Conservation (phyloP, 1,140 invertebrate genomes). For the Drosophila ercepeae region DNA sequence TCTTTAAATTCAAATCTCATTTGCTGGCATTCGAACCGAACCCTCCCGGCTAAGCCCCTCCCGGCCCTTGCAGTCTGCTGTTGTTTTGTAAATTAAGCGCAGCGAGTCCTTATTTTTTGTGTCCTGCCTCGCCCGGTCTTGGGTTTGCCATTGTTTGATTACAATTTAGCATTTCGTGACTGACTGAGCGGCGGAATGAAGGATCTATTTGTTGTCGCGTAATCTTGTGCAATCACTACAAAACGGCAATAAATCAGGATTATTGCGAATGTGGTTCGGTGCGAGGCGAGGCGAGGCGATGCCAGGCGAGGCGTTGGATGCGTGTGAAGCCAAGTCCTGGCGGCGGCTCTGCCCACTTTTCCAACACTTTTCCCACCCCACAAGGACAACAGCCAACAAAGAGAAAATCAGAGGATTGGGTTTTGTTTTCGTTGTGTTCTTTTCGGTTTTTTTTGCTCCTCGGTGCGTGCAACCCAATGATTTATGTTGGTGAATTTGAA, state of each 20-base stretch:
- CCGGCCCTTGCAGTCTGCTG: background rate
- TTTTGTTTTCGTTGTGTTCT: slow-evolving; percentile 28
- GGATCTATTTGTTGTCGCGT: slow-evolving; percentile 82
- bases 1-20: slow-evolving; percentile 83
- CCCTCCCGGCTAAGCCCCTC: slow-evolving; percentile 1
- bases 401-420: slow-evolving; percentile 27
- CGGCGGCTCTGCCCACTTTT: slow-evolving; percentile 46
- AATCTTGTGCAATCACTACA: slow-evolving; percentile 83
- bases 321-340: slow-evolving; percentile 53
- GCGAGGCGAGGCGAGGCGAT: slow-evolving; percentile 61
- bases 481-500: slow-evolving; percentile 80
- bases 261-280: slow-evolving; percentile 80
- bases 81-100: slow-evolving; percentile 74
- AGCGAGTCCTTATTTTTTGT: slow-evolving; percentile 44
- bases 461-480: slow-evolving; percentile 71
- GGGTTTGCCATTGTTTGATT: slow-evolving; percentile 73
- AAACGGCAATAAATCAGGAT: slow-evolving; percentile 83
- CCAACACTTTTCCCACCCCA: slow-evolving; percentile 44
- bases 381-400: slow-evolving; percentile 4
- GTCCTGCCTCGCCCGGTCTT: slow-evolving; percentile 20
- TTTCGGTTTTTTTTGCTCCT: slow-evolving; percentile 1
- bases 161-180: slow-evolving; percentile 82
- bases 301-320: slow-evolving; percentile 36
- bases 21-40: slow-evolving; percentile 46
- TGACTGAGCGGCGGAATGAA: slow-evolving; percentile 70